Evolutionary conservation across 2,888 invertebrate species (phyloP).

Genomic region (Dorcus parallelipipedus): DNA sequence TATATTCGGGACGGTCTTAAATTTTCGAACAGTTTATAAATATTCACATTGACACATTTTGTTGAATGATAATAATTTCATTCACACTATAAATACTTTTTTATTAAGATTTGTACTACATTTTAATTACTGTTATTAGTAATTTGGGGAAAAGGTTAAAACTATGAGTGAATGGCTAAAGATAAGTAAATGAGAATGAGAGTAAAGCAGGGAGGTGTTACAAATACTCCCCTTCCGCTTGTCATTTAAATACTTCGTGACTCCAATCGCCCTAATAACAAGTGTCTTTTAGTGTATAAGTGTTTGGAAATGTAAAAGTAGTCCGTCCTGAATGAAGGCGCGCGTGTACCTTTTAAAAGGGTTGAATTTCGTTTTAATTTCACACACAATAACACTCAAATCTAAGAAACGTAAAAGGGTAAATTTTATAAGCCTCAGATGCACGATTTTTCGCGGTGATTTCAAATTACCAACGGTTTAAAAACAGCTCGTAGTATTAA

Average conservation of each 20-base stretch:
- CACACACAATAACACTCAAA: slow-evolving; percentile 49
- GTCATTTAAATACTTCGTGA: neutral
- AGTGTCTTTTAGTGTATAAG: neutral
- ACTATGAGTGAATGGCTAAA: too few relatives aligned
- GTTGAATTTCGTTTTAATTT: slow-evolving; percentile 49
- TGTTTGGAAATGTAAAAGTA: neutral
- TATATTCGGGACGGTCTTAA: too few relatives aligned
- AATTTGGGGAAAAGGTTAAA: too few relatives aligned
- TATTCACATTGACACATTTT: too few relatives aligned
- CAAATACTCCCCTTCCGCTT: neutral
- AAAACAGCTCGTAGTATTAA: slow-evolving; percentile 32
- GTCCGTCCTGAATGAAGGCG: neutral
- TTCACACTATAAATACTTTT: too few relatives aligned
- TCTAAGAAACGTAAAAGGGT: slow-evolving; percentile 43
- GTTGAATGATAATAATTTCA: too few relatives aligned
- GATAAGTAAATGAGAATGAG: too few relatives aligned
- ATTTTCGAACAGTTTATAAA: too few relatives aligned
- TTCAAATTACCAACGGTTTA: slow-evolving; percentile 42
- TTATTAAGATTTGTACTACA: too few relatives aligned
- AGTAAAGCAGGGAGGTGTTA: neutral
- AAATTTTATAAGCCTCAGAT: slow-evolving; percentile 45
- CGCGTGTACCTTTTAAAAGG: slow-evolving; percentile 39
- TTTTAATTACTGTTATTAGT: too few relatives aligned
- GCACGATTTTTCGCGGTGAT: slow-evolving; percentile 46
- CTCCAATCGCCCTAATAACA: neutral